These are phyloP conservation scores for Adela reaumurella DNA, from an alignment of 2,888 invertebrate species.

Conservation along the genomic window DNA sequence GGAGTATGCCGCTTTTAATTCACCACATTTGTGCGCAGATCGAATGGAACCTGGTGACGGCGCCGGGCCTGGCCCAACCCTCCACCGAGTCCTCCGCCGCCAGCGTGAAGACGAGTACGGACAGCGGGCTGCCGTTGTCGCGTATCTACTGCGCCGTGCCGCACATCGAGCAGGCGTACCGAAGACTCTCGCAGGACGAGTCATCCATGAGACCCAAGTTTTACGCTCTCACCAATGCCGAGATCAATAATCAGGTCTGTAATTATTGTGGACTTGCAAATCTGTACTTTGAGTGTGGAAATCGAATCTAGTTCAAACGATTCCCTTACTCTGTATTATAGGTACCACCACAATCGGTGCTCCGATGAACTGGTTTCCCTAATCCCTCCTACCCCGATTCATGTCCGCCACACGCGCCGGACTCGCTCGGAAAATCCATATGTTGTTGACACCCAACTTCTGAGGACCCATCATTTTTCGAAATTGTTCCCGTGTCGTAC, in stretches of 20 bases:
- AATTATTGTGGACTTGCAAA: neutral
- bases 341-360: too few species aligned
- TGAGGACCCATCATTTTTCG: too few species aligned
- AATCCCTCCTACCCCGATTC: too few species aligned
- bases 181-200: slow-evolving; percentile 49
- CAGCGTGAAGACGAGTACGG: slow-evolving; percentile 25
- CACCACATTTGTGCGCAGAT: slow-evolving; percentile 22
- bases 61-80: slow-evolving; percentile 40
- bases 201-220: slow-evolving; percentile 84
- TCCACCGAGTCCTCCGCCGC: slow-evolving; percentile 23
- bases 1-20: too few species aligned
- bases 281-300: neutral
- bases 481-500: too few species aligned
- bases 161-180: slow-evolving; percentile 38
- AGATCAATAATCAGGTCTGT: slow-evolving; percentile 57
- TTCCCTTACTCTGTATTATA: too few species aligned
- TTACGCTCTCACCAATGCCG: slow-evolving; percentile 81
- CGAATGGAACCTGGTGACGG: slow-evolving; percentile 49
- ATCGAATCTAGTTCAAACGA: too few species aligned
- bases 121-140: slow-evolving; percentile 31
- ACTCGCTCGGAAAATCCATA: too few species aligned
- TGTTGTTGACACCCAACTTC: too few species aligned
- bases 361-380: too few species aligned
- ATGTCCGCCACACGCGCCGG: too few species aligned
- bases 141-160: slow-evolving; percentile 49